phyloP scores from a whole-genome alignment of 2,888 invertebrate genomes.

The Ennomos quercinarius region DNA sequence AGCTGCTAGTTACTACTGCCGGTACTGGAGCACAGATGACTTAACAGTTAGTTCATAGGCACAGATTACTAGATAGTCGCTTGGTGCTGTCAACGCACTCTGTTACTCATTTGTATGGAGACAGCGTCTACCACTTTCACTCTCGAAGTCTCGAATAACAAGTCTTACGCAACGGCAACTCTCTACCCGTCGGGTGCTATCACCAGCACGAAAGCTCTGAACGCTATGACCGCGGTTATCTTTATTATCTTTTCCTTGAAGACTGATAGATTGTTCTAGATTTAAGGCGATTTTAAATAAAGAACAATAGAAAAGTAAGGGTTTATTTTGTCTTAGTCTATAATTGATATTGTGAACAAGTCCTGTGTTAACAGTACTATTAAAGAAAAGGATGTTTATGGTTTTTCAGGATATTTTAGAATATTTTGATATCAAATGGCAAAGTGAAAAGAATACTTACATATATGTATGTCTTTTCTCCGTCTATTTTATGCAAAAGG shows the following conservation, averaged over 20 bases:
- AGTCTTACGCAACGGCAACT: slow-evolving; percentile 79
- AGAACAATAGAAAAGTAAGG: too few relatives aligned
- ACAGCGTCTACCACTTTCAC: slow-evolving; percentile 81
- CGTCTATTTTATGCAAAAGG: too few relatives aligned
- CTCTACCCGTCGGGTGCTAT: slow-evolving; percentile 68
- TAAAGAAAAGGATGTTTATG: too few relatives aligned
- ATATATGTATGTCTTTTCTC: too few relatives aligned
- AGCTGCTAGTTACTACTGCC: slow-evolving; percentile 9
- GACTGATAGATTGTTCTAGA: not conserved
- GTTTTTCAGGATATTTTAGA: too few relatives aligned
- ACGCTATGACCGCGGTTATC: slow-evolving; percentile 4
- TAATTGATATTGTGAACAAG: too few relatives aligned
- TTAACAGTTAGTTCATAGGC: slow-evolving; percentile 15
- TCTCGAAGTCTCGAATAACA: slow-evolving; percentile 71
- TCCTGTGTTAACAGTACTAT: too few relatives aligned
- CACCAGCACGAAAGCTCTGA: slow-evolving; percentile 45
- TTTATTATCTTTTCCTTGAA: not conserved
- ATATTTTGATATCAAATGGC: too few relatives aligned
- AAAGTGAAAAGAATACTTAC: too few relatives aligned
- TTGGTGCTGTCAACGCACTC: slow-evolving; percentile 57
- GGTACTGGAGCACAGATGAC: slow-evolving; percentile 8
- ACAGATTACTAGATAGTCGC: slow-evolving; percentile 23
- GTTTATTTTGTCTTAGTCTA: too few relatives aligned
- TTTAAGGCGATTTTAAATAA: not conserved
- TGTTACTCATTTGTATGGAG: slow-evolving; percentile 81